Evolutionary conservation across 2,113 vertebrate species (phyloP).

Genomic region (Philantomba maxwellii): DNA sequence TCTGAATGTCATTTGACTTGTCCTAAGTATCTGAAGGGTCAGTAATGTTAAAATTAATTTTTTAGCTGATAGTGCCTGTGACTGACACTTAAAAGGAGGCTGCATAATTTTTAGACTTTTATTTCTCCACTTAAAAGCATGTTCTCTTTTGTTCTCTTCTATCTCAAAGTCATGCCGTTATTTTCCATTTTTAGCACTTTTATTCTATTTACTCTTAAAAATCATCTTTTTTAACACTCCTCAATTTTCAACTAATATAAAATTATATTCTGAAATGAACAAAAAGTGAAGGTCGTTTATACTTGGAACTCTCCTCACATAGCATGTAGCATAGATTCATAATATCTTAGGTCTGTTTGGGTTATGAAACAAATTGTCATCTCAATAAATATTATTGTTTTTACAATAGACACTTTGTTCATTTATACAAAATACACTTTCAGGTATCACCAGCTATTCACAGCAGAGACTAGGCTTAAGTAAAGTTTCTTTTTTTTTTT

Average conservation of each 20-base stretch:
- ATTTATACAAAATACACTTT: neutral
- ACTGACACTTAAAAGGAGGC: neutral
- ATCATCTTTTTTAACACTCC: neutral
- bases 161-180: neutral
- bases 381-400: neutral
- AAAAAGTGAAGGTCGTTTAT: neutral
- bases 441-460: neutral
- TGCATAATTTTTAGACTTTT: neutral
- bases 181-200: neutral
- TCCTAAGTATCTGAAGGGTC: neutral
- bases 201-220: neutral
- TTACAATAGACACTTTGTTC: neutral
- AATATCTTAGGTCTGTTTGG: neutral
- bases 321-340: neutral
- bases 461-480: neutral
- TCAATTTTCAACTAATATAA: neutral
- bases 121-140: neutral
- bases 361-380: neutral
- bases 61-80: neutral
- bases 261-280: neutral
- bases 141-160: neutral
- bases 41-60: slow-evolving; percentile 12
- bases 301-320: neutral
- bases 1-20: slow-evolving; percentile 23
- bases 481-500: neutral